Evolutionary conservation across 2,797 vertebrate species (phyloP).

Genomic region (Sparidentex hasta): DNA sequence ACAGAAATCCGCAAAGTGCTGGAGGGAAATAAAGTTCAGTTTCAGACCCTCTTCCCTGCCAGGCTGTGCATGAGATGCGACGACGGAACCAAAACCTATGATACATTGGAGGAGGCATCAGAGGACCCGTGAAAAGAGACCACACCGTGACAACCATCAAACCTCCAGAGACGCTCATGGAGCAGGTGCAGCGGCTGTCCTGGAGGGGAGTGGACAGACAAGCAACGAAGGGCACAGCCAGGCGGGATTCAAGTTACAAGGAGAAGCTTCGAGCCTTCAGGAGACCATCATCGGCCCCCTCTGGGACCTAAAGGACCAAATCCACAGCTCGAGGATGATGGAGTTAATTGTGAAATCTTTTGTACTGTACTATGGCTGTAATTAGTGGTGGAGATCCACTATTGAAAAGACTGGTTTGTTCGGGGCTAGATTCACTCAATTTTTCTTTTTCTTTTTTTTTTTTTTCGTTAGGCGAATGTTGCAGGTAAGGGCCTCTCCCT

Average conservation of each 20-base stretch:
- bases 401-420: neutral
- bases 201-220: neutral
- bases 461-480: neutral
- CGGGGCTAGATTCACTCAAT: neutral
- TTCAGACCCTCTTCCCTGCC: conserved; percentile 30
- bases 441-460: neutral
- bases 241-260: neutral
- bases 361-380: neutral
- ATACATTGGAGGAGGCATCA: neutral
- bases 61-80: conserved; percentile 8
- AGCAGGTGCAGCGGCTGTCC: neutral
- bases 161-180: neutral
- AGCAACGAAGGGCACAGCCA: neutral
- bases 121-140: conserved; percentile 15
- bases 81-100: neutral
- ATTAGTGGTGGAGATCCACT: neutral
- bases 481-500: conserved; percentile 2
- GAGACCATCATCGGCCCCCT: neutral
- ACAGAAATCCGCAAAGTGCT: conserved; percentile 14
- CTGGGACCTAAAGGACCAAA: neutral
- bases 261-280: conserved; percentile 10
- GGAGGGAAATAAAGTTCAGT: conserved; percentile 15
- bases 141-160: neutral
- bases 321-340: neutral
- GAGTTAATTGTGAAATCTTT: neutral